A percentile compares a stretch with the other conserved stretches of the same genome.
These are phyloP conservation scores for Xenus cinereus DNA, from an alignment of 2,113 vertebrate species.

Conservation along the genomic window DNA sequence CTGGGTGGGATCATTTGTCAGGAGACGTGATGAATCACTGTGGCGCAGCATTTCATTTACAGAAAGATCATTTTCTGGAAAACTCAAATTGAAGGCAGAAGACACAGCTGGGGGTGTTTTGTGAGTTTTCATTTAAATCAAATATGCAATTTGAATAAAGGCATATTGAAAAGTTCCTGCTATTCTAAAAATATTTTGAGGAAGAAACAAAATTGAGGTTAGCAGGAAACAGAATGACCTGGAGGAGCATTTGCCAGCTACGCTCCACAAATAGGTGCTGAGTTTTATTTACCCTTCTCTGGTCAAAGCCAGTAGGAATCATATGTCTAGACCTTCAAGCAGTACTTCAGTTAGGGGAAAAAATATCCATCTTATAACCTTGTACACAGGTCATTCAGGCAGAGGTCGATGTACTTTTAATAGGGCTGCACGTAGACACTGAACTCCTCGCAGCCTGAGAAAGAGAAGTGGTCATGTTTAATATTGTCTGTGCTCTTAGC, in stretches of 20 bases:
- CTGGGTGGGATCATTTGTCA: constrained; percentile 15
- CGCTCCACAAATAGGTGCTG: background rate
- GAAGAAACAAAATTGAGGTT: background rate
- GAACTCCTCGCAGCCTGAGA: background rate
- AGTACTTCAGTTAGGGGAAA: background rate
- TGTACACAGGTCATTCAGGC: background rate
- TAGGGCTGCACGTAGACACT: background rate
- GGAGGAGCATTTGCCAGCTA: background rate
- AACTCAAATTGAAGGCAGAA: background rate
- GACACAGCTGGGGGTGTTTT: background rate
- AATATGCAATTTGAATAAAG: background rate
- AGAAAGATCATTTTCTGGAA: constrained; percentile 20
- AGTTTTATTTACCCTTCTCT: background rate
- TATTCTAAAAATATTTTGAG: background rate
- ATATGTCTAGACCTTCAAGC: background rate
- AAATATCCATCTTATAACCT: background rate
- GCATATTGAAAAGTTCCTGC: background rate
- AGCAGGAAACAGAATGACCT: background rate
- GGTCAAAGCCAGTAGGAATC: background rate
- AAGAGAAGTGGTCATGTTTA: background rate
- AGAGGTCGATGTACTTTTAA: background rate
- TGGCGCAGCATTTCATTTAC: constrained; percentile 10
- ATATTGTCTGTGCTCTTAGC: background rate
- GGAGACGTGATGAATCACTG: constrained; percentile 6
- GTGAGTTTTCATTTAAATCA: constrained; percentile 29